Conservation (phyloP, 1,140 invertebrate genomes). For the Planococcus citri region DNA sequence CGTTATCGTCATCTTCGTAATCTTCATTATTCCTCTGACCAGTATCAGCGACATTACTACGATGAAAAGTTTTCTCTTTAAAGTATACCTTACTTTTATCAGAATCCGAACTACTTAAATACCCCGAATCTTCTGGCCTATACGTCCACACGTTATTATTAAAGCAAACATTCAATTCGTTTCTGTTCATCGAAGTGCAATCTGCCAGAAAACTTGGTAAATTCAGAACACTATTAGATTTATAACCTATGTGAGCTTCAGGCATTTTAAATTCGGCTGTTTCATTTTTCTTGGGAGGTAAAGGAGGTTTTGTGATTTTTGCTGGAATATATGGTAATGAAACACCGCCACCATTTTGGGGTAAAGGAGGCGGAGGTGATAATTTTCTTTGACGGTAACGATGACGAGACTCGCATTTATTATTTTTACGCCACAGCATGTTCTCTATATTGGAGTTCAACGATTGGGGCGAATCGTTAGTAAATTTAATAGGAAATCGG, state of each 20-base stretch:
- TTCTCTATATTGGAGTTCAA: constrained; percentile 36
- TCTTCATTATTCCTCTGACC: constrained; percentile 14
- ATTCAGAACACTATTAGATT: background rate
- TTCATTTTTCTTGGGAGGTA: constrained; percentile 33
- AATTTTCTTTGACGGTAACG: constrained; percentile 24
- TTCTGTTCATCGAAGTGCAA: background rate
- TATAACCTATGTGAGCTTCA: background rate
- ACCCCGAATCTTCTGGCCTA: constrained; percentile 28
- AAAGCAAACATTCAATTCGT: background rate
- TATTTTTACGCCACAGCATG: constrained; percentile 37
- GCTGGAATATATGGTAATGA: background rate
- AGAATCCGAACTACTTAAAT: constrained; percentile 23
- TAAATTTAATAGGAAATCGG: constrained; percentile 30
- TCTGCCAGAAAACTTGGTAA: background rate
- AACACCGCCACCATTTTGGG: constrained; percentile 21
- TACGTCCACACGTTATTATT: constrained; percentile 23
- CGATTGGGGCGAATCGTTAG: constrained; percentile 22
- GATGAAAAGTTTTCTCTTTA: constrained; percentile 21
- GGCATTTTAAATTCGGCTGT: constrained; percentile 30
- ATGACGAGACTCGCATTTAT: constrained; percentile 30
- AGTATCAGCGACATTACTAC: background rate
- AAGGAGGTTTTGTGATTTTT: constrained; percentile 32
- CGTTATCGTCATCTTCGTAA: constrained; percentile 37
- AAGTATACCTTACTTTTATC: constrained; percentile 24
- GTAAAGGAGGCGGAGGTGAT: constrained; percentile 28